Conservation (phyloP, 2,888 invertebrate species). For the Leptopilina syphax region DNA sequence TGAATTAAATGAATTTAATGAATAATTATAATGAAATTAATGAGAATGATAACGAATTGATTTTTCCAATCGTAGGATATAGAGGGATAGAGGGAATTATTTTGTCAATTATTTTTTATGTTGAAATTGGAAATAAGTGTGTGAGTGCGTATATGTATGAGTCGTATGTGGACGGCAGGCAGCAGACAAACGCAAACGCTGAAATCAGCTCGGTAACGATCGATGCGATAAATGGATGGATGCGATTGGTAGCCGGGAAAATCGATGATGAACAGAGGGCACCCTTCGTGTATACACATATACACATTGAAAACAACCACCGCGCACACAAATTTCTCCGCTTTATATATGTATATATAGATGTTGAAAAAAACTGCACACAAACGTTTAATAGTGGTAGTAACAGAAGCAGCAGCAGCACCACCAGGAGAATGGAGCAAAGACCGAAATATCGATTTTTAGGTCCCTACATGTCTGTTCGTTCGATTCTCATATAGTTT, state of each 20-base stretch:
- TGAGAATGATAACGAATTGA: too few species aligned
- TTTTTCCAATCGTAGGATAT: too few species aligned
- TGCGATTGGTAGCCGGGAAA: conserved; percentile 81
- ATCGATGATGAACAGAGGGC: conserved; percentile 73
- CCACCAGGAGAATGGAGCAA: conserved; percentile 80
- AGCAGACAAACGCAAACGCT: conserved; percentile 71
- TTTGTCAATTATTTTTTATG: too few species aligned
- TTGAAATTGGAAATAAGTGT: too few species aligned
- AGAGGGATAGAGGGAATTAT: too few species aligned
- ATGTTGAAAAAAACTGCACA: conserved; percentile 42
- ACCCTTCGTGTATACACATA: conserved; percentile 42
- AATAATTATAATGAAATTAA: too few species aligned
- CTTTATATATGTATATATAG: background rate
- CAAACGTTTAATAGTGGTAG: conserved; percentile 45
- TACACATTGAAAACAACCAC: conserved; percentile 49
- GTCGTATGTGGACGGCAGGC: too few species aligned
- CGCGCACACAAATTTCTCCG: conserved; percentile 12
- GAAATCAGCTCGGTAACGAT: conserved; percentile 78
- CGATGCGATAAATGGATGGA: conserved; percentile 88
- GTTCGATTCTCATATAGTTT: conserved; percentile 73
- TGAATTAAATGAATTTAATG: too few species aligned
- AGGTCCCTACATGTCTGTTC: conserved; percentile 81
- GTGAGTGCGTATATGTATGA: too few species aligned
- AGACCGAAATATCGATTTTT: conserved; percentile 86
- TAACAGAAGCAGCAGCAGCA: too few species aligned